Conservation (phyloP, 1,140 invertebrate species). For the Eubasilissa regina region DNA sequence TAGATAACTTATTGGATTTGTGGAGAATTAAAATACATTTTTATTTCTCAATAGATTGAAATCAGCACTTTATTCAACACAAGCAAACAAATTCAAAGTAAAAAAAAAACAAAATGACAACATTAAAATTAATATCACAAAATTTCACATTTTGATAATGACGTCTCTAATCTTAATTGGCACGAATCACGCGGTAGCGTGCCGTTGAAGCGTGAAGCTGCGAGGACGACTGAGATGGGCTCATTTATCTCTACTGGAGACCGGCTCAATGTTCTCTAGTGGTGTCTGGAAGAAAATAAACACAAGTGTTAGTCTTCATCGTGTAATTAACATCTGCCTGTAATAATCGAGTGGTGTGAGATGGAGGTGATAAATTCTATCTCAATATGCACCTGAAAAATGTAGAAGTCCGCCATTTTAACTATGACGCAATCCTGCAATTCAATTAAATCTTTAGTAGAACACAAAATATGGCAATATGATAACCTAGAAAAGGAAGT, state of each 20-base stretch:
- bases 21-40: background rate
- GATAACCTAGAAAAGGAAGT: too few species aligned
- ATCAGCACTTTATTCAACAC: conserved; percentile 14
- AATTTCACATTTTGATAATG: conserved; percentile 15
- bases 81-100: conserved; percentile 21
- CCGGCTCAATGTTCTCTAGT: background rate
- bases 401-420: too few species aligned
- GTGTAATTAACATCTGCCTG: too few species aligned
- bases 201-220: background rate
- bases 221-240: background rate
- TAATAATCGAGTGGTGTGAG: too few species aligned
- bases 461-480: too few species aligned
- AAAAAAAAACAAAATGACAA: conserved; percentile 15
- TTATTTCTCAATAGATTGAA: background rate
- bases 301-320: background rate
- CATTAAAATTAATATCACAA: conserved; percentile 41
- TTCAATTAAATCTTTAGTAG: too few species aligned
- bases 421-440: too few species aligned
- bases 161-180: background rate
- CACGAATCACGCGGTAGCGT: background rate
- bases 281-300: conserved; percentile 22
- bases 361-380: too few species aligned
- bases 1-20: too few species aligned
- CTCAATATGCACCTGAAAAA: too few species aligned
- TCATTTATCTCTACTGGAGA: background rate